Base-by-base conservation (phyloP, 2,888 invertebrate species). In the Caenorhabditis imperialis region DNA sequence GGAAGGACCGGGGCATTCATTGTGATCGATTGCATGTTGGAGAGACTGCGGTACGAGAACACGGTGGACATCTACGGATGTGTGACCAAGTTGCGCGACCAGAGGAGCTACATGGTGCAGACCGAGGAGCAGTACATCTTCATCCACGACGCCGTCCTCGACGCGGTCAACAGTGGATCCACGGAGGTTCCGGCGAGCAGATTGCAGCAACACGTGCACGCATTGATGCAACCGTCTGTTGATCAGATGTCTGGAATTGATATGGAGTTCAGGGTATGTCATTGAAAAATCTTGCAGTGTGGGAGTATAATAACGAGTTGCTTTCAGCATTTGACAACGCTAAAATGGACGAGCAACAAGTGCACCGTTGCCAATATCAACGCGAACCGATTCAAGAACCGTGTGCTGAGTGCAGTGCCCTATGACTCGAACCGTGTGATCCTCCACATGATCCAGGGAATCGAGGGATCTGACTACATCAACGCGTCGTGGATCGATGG, bases 41-140 rank as follows among this genome's bases (percentile, higher is more conserved):
- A 99, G 87, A 91, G 98, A 75, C 94, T 99, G 89, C 93, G 94
- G 84, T 94, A 96, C 89, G 98, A 99, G 88, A 96, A 96, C 89
- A 96, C 96, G 54, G 95, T 99, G 30, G 99, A 99, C 89, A 96
- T 99, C 81, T 99, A 98, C 88, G 99, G 98, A 8, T 98, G 98
- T 90, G 99, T 99, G 37, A 98, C 98, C 14, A 96, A 96, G 88
- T 91, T 99, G 78, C 92, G 99, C 73, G 96, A 98, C 23, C 99
- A 99, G 89, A 92, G 99, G 58, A 98, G 98, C 90, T 99, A 99
- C 90, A 99, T 99, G 98, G 98, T 99, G 27, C 95, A 96, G 76
- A 86, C 86, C 16, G 86, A 86, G 53, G 86, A 86, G 23, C 86
- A 99, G 90, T 99, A 99, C 90, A 95, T 98, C 81, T 99, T 99